phyloP scores from a whole-genome alignment of 2,797 vertebrate species.

The Sebastes vulpes region DNA sequence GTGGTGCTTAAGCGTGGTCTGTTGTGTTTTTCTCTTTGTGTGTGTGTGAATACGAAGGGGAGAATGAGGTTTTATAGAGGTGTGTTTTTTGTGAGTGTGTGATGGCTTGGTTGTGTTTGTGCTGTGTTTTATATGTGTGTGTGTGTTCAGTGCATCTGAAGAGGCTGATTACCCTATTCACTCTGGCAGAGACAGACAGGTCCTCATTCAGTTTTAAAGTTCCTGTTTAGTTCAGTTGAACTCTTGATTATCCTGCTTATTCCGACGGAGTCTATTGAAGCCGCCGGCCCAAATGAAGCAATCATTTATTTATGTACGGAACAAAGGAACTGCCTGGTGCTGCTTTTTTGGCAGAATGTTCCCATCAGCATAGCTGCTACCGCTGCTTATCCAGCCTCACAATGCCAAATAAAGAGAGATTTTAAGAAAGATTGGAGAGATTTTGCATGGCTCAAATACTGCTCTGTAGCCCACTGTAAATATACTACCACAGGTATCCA shows the following conservation, averaged over 20 bases:
- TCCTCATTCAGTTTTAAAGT: slow-evolving; percentile 75
- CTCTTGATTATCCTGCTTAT: slow-evolving; percentile 76
- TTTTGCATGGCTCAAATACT: slow-evolving; percentile 45
- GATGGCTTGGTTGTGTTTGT: slow-evolving; percentile 23
- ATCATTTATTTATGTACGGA: slow-evolving; percentile 80
- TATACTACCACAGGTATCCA: background rate
- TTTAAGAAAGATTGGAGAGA: slow-evolving; percentile 50
- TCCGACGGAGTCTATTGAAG: slow-evolving; percentile 73
- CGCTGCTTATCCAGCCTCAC: slow-evolving; percentile 60
- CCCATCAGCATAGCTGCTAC: slow-evolving; percentile 62
- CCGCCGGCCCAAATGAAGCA: slow-evolving; percentile 76
- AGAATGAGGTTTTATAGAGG: slow-evolving; percentile 40
- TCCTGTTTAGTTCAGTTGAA: slow-evolving; percentile 72
- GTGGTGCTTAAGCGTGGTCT: slow-evolving; percentile 44
- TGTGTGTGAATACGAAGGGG: slow-evolving; percentile 26
- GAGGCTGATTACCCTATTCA: slow-evolving; percentile 73
- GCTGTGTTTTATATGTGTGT: slow-evolving; percentile 10
- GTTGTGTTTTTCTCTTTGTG: slow-evolving; percentile 17
- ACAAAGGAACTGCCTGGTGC: slow-evolving; percentile 78
- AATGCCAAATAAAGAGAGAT: slow-evolving; percentile 58
- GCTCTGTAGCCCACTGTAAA: slow-evolving; percentile 12
- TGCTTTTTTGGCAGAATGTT: slow-evolving; percentile 71
- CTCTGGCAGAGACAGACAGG: slow-evolving; percentile 60
- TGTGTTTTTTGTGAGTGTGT: slow-evolving; percentile 29
- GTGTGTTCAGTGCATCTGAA: slow-evolving; percentile 57